phyloP scores from a whole-genome alignment of 1,140 invertebrate genomes.

The Hycleus cichorii region DNA sequence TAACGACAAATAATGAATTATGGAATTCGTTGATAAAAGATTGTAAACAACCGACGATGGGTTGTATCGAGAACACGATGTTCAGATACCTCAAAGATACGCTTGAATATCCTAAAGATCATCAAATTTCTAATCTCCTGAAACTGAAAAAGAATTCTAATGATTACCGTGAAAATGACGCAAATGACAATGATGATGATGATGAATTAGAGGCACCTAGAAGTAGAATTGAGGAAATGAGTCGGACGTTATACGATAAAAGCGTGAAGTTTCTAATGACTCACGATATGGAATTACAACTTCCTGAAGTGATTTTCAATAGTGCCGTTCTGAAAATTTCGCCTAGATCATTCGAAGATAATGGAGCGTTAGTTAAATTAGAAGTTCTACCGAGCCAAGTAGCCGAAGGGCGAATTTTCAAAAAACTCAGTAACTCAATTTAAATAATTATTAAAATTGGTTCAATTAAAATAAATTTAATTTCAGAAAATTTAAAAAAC shows the following conservation, averaged over 20 bases:
- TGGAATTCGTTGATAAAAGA: slow-evolving; percentile 64
- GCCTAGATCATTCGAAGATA: slow-evolving; percentile 60
- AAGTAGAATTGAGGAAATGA: slow-evolving; percentile 53
- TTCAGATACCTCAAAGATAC: slow-evolving; percentile 59
- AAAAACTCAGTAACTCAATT: slow-evolving; percentile 62
- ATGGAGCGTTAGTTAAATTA: slow-evolving; percentile 62
- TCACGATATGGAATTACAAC: slow-evolving; percentile 60
- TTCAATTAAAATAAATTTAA: slow-evolving; percentile 15
- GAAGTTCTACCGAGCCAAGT: slow-evolving; percentile 51
- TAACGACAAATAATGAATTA: slow-evolving; percentile 54
- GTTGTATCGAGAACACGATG: slow-evolving; percentile 69
- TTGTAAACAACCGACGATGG: slow-evolving; percentile 57
- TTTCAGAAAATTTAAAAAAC: slow-evolving; percentile 68
- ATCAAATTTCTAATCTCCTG: slow-evolving; percentile 62
- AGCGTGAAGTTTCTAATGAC: slow-evolving; percentile 65
- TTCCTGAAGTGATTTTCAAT: slow-evolving; percentile 64
- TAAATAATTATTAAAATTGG: slow-evolving; percentile 1
- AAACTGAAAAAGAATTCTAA: slow-evolving; percentile 60
- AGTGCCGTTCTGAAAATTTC: slow-evolving; percentile 63
- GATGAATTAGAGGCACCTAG: slow-evolving; percentile 42
- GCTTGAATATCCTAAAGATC: slow-evolving; percentile 54
- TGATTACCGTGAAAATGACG: slow-evolving; percentile 45
- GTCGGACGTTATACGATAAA: slow-evolving; percentile 58
- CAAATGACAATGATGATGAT: slow-evolving; percentile 35
- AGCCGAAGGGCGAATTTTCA: slow-evolving; percentile 55